Evolutionary conservation across 1,140 invertebrate genomes (phyloP), one percentile per base, ranked within the genome.

Genomic region (Copidosoma floridanum): DNA sequence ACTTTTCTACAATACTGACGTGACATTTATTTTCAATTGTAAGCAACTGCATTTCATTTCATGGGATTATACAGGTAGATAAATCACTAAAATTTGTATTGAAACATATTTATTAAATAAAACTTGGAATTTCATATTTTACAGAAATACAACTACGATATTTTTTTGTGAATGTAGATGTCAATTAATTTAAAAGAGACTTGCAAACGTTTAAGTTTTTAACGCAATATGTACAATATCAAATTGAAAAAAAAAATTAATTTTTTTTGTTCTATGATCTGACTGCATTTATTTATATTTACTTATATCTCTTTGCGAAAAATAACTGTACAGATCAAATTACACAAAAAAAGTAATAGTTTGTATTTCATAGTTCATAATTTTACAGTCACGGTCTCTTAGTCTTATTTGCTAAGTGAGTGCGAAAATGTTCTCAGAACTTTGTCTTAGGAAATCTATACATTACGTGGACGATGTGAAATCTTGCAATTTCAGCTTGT

Each of bases 381-480:
- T 59, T 55, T 73, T 74, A 79, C 53, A 71, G 70, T 47, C 80
- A 76, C 52, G 79, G 75, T 59, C 75, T 76, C 75, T 81, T 73
- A 57, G 74, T 78, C 64, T 80, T 81, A 64, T 71, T 81, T 21
- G 78, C 73, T 54, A 82, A 75, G 80, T 82, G 27, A 78, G 72
- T 57, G 78, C 79, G 57, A 72, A 81, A 27, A 82, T 78, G 61
- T 76, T 77, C 57, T 81, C 78, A 14, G 78, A 81, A 59, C 78
- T 80, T 46, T 70, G 66, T 68, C 70, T 74, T 46, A 80, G 78
- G 10, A 75, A 78, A 65, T 79, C 74, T 56, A 80, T 77, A 52
- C 79, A 80, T 50, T 80, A 73, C 26, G 66, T 73, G 26, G 76
- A 75, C 26, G 74, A 65, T 69, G 71, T 72, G 67, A 74, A 73